Base-by-base conservation (phyloP, 2,888 invertebrate genomes). In the Abscondita cerata region DNA sequence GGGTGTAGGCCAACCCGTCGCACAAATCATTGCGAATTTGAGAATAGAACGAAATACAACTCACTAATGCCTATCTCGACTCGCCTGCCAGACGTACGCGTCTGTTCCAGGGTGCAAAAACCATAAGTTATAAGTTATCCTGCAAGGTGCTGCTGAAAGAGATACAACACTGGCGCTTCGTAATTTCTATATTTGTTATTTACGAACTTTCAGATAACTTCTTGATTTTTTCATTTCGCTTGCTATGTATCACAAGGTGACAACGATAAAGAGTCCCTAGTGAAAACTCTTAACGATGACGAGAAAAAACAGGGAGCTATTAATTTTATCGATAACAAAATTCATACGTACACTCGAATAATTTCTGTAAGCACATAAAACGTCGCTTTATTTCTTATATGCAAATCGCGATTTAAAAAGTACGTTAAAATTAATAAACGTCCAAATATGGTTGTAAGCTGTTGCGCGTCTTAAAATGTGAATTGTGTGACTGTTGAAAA, bases 21-120 rank as follows among this genome's bases (percentile, higher is more conserved):
- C 75, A 75, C 75, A 74, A 76, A 75, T 76, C 75, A 76, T 73
- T 67, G 65, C 72, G 72, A 73, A 72, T 75, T 73, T 73, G 70
- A 70, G 71, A 72, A 73, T 68, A 66, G 64, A 66, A 68, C 70
- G 62, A 64, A 60, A 63, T 55, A 61, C 65, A 51, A 67, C 66
- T 68, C 66, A 59, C 68, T 66, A 68, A 66, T 66, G 67, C 65
- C 63, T 65, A 65, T 65, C 65, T 67, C 61, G 53, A 56, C 63
- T 65, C 64, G 62, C 59, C 48, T 54, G 66, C 53, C 62, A 66
- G 66, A 68, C 66, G 68, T 59, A 66, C 66, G 68, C 66, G 68
- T 68, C 66, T 68, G 68, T 68, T 66, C 62, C 64, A 59, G 51
- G 56, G 52, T 51, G 68, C 67, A 70, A 68, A 68, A 68, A 68